Evolutionary conservation across 2,797 vertebrate genomes (phyloP).

Genomic region (Oceanodroma leucorhoa): DNA sequence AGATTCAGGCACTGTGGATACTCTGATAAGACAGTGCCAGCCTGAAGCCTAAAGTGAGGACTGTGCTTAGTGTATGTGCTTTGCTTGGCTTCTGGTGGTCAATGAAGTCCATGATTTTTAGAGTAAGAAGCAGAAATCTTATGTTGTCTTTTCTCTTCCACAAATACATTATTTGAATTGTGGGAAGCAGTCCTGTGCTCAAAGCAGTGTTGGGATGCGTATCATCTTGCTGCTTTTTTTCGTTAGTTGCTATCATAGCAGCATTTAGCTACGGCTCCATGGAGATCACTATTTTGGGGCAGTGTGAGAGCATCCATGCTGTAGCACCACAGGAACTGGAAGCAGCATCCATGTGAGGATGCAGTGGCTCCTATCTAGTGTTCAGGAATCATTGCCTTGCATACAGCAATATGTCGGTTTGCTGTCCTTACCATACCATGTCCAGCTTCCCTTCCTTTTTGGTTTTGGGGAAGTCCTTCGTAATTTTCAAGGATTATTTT

Average conservation of each 20-base stretch:
- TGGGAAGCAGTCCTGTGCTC: background rate
- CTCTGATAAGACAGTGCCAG: background rate
- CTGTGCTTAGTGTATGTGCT: background rate
- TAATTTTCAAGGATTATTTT: background rate
- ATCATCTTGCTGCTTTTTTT: background rate
- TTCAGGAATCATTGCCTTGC: background rate
- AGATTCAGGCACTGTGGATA: background rate
- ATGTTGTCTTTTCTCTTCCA: background rate
- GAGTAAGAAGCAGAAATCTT: background rate
- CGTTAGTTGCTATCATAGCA: background rate
- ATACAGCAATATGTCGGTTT: background rate
- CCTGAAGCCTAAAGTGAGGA: background rate
- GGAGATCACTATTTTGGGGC: background rate
- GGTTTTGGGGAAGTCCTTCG: background rate
- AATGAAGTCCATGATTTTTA: background rate
- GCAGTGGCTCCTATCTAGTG: background rate
- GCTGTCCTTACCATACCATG: rapidly evolving
- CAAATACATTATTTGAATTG: background rate
- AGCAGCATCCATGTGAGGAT: background rate
- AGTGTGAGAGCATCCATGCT: background rate
- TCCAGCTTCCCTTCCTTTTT: background rate
- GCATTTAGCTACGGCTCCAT: background rate
- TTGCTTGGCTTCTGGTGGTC: background rate
- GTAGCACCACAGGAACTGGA: background rate
- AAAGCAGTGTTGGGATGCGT: background rate